Evolutionary conservation across 1,140 invertebrate genomes (phyloP).

Genomic region (Drosophila paulistorum): DNA sequence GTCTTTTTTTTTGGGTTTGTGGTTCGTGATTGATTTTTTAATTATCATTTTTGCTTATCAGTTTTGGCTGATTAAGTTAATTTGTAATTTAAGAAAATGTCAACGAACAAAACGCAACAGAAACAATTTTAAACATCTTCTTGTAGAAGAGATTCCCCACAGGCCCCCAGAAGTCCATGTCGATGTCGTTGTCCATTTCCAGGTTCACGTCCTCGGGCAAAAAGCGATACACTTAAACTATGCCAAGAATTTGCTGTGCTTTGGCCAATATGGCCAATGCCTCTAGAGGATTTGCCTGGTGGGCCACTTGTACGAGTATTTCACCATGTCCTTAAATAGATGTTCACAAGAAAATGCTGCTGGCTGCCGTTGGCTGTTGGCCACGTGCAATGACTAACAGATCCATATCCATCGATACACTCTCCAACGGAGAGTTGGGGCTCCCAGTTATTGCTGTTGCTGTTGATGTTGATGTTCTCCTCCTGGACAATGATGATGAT

Average conservation of each 20-base stretch:
- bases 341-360: constrained; percentile 59
- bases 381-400: constrained; percentile 81
- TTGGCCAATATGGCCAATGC: constrained; percentile 77
- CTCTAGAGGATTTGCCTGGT: constrained; percentile 78
- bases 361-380: constrained; percentile 26
- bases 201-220: constrained; percentile 29
- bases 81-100: constrained; percentile 39
- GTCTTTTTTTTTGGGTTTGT: constrained; percentile 8
- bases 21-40: constrained; percentile 66
- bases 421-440: constrained; percentile 47
- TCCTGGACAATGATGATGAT: constrained; percentile 45
- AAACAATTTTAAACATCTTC: constrained; percentile 15
- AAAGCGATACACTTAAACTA: constrained; percentile 79
- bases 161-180: constrained; percentile 23
- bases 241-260: constrained; percentile 67
- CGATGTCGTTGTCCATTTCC: not conserved
- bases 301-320: constrained; percentile 37
- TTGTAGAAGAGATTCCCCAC: constrained; percentile 16
- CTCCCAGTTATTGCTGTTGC: constrained; percentile 48
- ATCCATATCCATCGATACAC: constrained; percentile 70
- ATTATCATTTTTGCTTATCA: constrained; percentile 67
- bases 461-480: not conserved
- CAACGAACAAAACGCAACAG: not conserved
- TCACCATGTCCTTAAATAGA: constrained; percentile 23
- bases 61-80: constrained; percentile 68